These are phyloP conservation scores for Lycia hirtaria DNA, from an alignment of 2,888 invertebrate species.

Conservation along the genomic window DNA sequence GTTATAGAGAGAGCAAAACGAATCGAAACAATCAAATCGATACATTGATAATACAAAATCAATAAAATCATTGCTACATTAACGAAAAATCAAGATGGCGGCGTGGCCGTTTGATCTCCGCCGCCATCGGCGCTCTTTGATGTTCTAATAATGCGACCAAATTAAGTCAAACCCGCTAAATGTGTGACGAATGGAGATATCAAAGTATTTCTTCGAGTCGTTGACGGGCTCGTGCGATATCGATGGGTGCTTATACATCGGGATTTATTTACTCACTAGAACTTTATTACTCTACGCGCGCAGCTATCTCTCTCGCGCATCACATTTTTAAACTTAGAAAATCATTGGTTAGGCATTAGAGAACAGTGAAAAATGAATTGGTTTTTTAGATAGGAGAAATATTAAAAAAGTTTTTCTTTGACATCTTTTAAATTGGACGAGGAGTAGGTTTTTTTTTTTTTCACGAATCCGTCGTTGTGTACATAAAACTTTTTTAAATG, in stretches of 20 bases:
- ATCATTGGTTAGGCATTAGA: too few relatives aligned
- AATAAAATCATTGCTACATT: constrained; percentile 76
- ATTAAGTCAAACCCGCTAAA: constrained; percentile 82
- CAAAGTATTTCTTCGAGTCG: constrained; percentile 77
- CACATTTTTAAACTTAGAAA: too few relatives aligned
- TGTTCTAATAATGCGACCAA: constrained; percentile 81
- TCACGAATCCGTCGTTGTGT: too few relatives aligned
- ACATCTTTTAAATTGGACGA: too few relatives aligned
- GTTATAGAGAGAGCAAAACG: constrained; percentile 73
- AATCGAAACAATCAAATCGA: constrained; percentile 66
- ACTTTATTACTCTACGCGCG: too few relatives aligned
- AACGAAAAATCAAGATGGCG: constrained; percentile 53
- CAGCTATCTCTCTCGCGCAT: too few relatives aligned
- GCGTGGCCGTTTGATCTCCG: constrained; percentile 66
- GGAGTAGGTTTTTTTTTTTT: too few relatives aligned
- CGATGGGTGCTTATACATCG: constrained; percentile 43
- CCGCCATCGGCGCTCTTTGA: constrained; percentile 78
- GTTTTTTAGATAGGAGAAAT: too few relatives aligned
- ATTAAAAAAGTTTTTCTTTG: too few relatives aligned
- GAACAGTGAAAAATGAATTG: too few relatives aligned
- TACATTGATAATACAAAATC: constrained; percentile 76
- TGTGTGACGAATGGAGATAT: constrained; percentile 83
- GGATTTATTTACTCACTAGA: constrained; percentile 7
- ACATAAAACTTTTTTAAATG: too few relatives aligned
- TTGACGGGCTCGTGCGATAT: constrained; percentile 56